phyloP scores from a whole-genome alignment of 2,113 vertebrate species.

The Pholis gunnellus region DNA sequence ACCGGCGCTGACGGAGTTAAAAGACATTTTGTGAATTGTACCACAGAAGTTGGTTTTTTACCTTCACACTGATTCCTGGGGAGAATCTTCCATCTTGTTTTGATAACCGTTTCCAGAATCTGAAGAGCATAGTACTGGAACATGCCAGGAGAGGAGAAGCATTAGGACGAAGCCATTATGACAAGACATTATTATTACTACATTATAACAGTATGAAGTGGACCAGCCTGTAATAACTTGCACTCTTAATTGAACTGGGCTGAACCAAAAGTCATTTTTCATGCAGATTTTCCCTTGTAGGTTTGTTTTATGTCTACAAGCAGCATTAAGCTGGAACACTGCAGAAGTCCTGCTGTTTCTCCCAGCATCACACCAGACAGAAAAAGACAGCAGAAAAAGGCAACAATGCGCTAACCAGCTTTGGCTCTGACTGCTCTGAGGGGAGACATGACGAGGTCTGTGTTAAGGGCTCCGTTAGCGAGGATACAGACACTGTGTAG shows the following conservation, averaged over 20 bases:
- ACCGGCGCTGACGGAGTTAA: constrained; percentile 7
- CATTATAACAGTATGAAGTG: constrained; percentile 67
- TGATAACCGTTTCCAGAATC: constrained; percentile 99
- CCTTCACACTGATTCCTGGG: constrained; percentile 99
- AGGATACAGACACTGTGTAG: constrained; percentile 21
- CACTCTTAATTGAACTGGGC: constrained; percentile 71
- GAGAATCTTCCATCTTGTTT: constrained; percentile 99
- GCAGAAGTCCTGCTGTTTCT: constrained; percentile 92
- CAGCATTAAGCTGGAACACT: constrained; percentile 74
- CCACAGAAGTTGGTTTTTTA: constrained; percentile 76
- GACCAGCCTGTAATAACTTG: constrained; percentile 70
- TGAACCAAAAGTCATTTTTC: constrained; percentile 86
- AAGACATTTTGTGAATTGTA: neutral
- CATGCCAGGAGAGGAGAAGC: constrained; percentile 82
- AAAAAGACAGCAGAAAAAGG: constrained; percentile 76
- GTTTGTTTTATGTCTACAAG: constrained; percentile 61
- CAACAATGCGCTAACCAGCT: constrained; percentile 47
- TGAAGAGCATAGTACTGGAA: constrained; percentile 99
- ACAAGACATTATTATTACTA: neutral
- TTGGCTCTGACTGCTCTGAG: constrained; percentile 36
- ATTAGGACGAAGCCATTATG: constrained; percentile 55
- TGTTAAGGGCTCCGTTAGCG: constrained; percentile 10
- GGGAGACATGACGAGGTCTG: constrained; percentile 24
- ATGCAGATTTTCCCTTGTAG: constrained; percentile 73
- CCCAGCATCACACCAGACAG: constrained; percentile 92